These are phyloP conservation scores for Sterrhoptilus dennistouni DNA, from an alignment of 2,113 vertebrate species.

Conservation along the genomic window DNA sequence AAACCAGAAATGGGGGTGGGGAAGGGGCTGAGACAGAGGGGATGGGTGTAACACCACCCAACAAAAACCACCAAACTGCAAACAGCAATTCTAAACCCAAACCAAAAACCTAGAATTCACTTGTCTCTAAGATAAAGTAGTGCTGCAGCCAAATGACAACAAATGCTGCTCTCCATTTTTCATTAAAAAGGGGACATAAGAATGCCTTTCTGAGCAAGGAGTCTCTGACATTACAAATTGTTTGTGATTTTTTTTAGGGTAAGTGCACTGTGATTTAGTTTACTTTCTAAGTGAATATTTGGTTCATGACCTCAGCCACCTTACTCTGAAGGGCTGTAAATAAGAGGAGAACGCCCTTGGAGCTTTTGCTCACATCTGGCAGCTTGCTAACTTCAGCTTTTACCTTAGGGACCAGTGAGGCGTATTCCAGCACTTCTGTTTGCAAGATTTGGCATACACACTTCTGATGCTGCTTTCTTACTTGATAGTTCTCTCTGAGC, in stretches of 20 bases:
- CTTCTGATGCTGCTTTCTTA: not conserved
- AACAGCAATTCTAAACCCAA: not conserved
- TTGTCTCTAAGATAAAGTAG: not conserved
- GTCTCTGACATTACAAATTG: not conserved
- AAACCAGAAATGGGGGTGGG: not conserved
- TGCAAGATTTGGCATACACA: not conserved
- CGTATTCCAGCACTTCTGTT: not conserved
- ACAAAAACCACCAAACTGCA: not conserved
- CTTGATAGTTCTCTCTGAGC: not conserved
- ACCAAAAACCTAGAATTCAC: not conserved
- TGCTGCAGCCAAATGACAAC: not conserved
- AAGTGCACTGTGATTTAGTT: not conserved
- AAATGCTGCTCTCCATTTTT: not conserved
- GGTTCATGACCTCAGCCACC: not conserved
- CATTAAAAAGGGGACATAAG: not conserved
- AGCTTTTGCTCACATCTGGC: not conserved
- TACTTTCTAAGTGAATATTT: not conserved
- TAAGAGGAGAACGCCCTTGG: slow-evolving; percentile 10
- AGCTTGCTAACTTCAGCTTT: not conserved
- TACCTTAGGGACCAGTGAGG: not conserved
- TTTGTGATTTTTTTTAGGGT: not conserved
- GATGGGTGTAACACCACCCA: rapidly evolving
- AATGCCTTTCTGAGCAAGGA: not conserved
- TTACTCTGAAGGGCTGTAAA: not conserved
- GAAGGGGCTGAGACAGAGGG: not conserved